Conservation (phyloP, 2,797 vertebrate genomes). For the Lepilemur ruficaudatus region DNA sequence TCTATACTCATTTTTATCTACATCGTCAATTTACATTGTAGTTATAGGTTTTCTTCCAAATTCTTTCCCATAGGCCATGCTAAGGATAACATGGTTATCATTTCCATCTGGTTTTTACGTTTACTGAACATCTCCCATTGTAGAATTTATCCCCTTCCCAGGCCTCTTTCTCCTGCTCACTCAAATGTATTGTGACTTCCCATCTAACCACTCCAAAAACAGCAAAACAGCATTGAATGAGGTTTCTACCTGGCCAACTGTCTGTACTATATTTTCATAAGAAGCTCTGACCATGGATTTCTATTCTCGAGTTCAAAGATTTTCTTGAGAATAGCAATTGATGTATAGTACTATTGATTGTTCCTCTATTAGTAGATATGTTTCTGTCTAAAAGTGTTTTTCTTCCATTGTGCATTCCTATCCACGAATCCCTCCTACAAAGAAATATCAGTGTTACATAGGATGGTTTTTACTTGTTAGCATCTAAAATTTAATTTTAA, state of each 20-base stretch:
- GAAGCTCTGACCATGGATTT: background rate
- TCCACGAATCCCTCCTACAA: background rate
- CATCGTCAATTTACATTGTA: background rate
- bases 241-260: background rate
- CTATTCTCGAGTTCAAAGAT: background rate
- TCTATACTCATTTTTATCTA: conserved; percentile 46
- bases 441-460: background rate
- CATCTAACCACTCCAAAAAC: background rate
- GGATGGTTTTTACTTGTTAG: background rate
- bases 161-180: background rate
- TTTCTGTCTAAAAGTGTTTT: conserved; percentile 23
- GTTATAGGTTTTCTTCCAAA: conserved; percentile 1
- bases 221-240: background rate
- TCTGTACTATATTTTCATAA: background rate
- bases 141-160: background rate
- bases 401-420: background rate
- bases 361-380: background rate
- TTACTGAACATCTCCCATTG: background rate
- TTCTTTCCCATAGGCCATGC: background rate
- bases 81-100: conserved; percentile 13
- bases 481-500: conserved; percentile 31
- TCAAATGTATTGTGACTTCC: background rate
- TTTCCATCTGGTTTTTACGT: background rate
- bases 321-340: background rate
- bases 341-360: background rate